A percentile compares a stretch with the other conserved stretches of the same genome.
Evolutionary conservation across 2,113 vertebrate genomes (phyloP).

Genomic region (Argyrosomus japonicus): DNA sequence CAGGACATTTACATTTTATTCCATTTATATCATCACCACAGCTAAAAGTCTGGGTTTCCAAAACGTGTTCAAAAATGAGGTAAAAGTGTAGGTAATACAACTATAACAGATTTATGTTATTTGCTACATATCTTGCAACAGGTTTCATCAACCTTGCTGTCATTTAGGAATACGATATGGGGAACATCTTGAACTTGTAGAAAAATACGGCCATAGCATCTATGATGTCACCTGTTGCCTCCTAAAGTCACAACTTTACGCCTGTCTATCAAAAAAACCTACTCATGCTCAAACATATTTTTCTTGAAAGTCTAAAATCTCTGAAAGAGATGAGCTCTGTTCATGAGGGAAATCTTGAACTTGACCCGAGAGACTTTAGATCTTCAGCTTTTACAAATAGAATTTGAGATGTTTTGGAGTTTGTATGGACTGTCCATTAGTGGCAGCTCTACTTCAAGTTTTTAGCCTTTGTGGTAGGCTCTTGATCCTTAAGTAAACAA

Average conservation of each 20-base stretch:
- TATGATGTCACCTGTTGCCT: too few species aligned
- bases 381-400: neutral
- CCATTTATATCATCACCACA: too few species aligned
- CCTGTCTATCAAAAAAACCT: neutral
- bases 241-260: neutral
- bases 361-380: neutral
- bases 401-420: neutral
- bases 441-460: neutral
- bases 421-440: neutral
- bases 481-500: neutral
- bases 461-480: neutral
- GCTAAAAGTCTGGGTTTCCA: too few species aligned
- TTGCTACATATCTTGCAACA: too few species aligned
- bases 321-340: neutral
- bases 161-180: too few species aligned
- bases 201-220: neutral
- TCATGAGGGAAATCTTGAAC: neutral
- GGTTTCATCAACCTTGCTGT: too few species aligned
- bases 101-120: too few species aligned
- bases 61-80: too few species aligned
- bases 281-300: neutral
- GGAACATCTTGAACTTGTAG: neutral
- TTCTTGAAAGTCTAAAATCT: neutral
- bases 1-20: too few species aligned
- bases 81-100: too few species aligned